phyloP scores from a whole-genome alignment of 1,140 invertebrate species.

The Piezodorus guildinii region DNA sequence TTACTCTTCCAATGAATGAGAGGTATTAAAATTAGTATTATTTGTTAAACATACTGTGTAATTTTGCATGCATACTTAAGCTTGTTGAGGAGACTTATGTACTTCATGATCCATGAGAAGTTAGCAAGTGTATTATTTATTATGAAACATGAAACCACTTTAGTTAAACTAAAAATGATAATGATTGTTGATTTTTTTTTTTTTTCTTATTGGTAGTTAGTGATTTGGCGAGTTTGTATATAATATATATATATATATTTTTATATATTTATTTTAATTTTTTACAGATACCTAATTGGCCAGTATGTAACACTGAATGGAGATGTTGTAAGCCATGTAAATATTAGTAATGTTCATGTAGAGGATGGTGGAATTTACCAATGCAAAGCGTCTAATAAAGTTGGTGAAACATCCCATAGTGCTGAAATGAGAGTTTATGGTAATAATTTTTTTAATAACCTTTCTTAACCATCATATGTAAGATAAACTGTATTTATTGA shows the following conservation, averaged over 20 bases:
- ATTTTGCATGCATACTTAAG: too few species aligned
- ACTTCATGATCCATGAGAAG: not conserved
- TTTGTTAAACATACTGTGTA: too few species aligned
- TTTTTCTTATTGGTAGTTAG: too few species aligned
- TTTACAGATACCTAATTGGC: conserved; percentile 28
- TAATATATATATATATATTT: too few species aligned
- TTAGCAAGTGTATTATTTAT: not conserved
- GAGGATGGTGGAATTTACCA: conserved; percentile 44
- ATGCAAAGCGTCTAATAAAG: conserved; percentile 41
- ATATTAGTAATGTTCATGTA: conserved; percentile 41
- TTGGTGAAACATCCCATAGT: conserved; percentile 38
- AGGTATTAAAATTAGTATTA: conserved; percentile 26
- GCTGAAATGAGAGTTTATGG: conserved; percentile 39
- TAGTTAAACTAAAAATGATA: too few species aligned
- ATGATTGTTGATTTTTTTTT: too few species aligned
- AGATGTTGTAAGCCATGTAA: conserved; percentile 71
- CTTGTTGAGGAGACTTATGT: not conserved
- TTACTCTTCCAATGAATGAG: conserved; percentile 33
- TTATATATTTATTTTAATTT: not conserved
- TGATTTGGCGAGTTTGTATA: too few species aligned
- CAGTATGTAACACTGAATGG: conserved; percentile 77
- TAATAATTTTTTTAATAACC: conserved; percentile 26
- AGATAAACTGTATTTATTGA: not conserved
- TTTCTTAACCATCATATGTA: not conserved
- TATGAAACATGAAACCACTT: not conserved